Percentiles rank a stretch among this genome's conserved stretches.
Evolutionary conservation across 1,140 invertebrate species (phyloP).

Genomic region (Manduca sexta): DNA sequence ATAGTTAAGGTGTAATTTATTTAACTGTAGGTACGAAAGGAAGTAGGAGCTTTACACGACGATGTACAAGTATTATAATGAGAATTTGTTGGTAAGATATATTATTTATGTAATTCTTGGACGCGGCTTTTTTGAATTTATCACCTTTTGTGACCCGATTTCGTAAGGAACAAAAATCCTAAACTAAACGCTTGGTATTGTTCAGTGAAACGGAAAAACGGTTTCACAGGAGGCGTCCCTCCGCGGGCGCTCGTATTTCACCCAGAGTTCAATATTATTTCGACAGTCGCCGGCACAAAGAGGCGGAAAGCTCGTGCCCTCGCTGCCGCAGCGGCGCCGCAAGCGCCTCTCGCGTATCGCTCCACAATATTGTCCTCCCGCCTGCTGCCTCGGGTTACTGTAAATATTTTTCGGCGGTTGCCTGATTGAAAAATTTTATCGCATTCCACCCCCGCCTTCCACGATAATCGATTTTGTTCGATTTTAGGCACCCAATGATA

Average conservation of each 20-base stretch:
- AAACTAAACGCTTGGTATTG: constrained; percentile 58
- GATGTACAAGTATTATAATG: too few species aligned
- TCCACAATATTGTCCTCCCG: constrained; percentile 66
- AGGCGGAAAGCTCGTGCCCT: constrained; percentile 50
- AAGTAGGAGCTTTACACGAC: background rate
- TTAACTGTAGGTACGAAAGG: constrained; percentile 18
- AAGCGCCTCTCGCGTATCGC: constrained; percentile 48
- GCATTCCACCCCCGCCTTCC: constrained; percentile 47
- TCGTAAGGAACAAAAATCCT: constrained; percentile 36
- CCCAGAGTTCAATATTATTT: constrained; percentile 67
- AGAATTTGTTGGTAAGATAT: too few species aligned
- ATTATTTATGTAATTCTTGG: too few species aligned
- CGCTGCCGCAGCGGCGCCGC: constrained; percentile 36
- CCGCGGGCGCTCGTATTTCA: constrained; percentile 64
- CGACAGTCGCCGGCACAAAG: constrained; percentile 59
- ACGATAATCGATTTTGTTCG: constrained; percentile 47
- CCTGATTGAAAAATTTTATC: constrained; percentile 71
- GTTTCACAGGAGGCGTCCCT: constrained; percentile 48
- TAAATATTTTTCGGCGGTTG: constrained; percentile 68
- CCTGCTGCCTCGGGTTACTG: constrained; percentile 58
- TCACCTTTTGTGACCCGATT: constrained; percentile 26
- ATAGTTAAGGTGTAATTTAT: constrained; percentile 32
- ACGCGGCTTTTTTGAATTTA: constrained; percentile 12
- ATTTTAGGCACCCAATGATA: constrained; percentile 33
- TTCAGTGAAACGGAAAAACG: constrained; percentile 61